A percentile compares a stretch with the other conserved stretches of the same genome.
These are phyloP conservation scores for Stictocephala bisonia DNA, from an alignment of 2,888 invertebrate genomes.

Conservation along the genomic window DNA sequence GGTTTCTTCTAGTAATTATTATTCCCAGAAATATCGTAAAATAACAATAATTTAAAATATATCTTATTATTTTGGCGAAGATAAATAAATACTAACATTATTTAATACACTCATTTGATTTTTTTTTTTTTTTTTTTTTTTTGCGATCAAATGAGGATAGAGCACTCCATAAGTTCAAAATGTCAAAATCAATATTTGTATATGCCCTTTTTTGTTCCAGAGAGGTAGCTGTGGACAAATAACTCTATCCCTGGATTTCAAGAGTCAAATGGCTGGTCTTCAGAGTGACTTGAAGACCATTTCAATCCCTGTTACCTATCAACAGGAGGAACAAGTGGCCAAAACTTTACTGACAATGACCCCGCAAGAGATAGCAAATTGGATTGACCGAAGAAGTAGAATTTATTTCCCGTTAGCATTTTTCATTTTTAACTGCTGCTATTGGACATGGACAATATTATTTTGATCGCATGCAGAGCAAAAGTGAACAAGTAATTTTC, in stretches of 20 bases:
- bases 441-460: slow-evolving; percentile 77
- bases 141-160: too few relatives aligned
- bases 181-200: too few relatives aligned
- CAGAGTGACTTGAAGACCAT: slow-evolving; percentile 1
- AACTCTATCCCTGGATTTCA: slow-evolving; percentile 57
- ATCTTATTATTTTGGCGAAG: too few relatives aligned
- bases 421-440: slow-evolving; percentile 80
- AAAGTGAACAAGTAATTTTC: too few relatives aligned
- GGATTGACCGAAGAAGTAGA: slow-evolving; percentile 86
- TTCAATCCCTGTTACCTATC: slow-evolving; percentile 36
- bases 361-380: slow-evolving; percentile 87
- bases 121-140: too few relatives aligned
- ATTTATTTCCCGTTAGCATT: slow-evolving; percentile 82
- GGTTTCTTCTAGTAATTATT: too few relatives aligned
- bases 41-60: too few relatives aligned
- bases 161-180: too few relatives aligned
- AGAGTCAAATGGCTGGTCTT: slow-evolving; percentile 53
- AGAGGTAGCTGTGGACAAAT: slow-evolving; percentile 56
- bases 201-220: slow-evolving; percentile 51
- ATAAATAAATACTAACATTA: too few relatives aligned
- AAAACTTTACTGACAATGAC: slow-evolving; percentile 83
- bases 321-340: slow-evolving; percentile 52
- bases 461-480: too few relatives aligned
- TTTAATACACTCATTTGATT: too few relatives aligned
- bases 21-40: too few relatives aligned